A percentile compares a stretch with the other conserved stretches of the same genome.
phyloP scores from a whole-genome alignment of 2,888 invertebrate species.

The Parnassius mnemosyne region DNA sequence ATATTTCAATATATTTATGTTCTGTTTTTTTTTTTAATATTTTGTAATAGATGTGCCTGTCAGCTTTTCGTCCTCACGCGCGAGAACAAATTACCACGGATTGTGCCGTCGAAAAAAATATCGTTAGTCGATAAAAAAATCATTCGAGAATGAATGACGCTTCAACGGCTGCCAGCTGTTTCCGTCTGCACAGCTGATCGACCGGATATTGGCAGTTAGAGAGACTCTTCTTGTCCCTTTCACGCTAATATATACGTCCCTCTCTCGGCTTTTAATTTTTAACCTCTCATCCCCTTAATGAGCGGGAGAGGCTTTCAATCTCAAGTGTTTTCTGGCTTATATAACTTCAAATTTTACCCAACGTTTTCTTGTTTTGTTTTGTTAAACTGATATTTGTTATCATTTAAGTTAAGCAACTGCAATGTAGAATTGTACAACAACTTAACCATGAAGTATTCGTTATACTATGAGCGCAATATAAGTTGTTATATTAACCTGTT shows the following conservation, averaged over 20 bases:
- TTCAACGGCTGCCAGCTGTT: constrained; percentile 67
- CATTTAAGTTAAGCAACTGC: too few species aligned
- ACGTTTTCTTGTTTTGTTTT: too few species aligned
- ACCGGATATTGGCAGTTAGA: constrained; percentile 76
- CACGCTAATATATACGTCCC: constrained; percentile 40
- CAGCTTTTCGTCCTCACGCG: constrained; percentile 12
- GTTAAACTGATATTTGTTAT: too few species aligned
- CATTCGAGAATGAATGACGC: constrained; percentile 53
- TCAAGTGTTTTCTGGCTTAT: constrained; percentile 24
- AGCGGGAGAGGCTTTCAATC: constrained; percentile 43
- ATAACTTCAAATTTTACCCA: too few species aligned
- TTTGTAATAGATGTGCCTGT: background rate
- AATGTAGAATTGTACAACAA: too few species aligned
- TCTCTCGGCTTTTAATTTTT: constrained; percentile 55
- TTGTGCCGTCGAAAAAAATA: constrained; percentile 46
- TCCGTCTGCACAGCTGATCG: constrained; percentile 76
- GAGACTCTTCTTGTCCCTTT: constrained; percentile 48
- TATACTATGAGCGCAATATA: too few species aligned
- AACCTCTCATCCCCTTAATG: constrained; percentile 56
- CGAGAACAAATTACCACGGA: constrained; percentile 30
- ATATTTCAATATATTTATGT: too few species aligned
- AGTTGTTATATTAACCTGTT: too few species aligned
- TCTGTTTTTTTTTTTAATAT: too few species aligned
- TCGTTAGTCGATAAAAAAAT: constrained; percentile 41
- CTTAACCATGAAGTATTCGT: too few species aligned